Evolutionary conservation across 2,797 vertebrate genomes (phyloP), one percentile per base, ranked within the genome.

Genomic region (Potorous gilbertii): DNA sequence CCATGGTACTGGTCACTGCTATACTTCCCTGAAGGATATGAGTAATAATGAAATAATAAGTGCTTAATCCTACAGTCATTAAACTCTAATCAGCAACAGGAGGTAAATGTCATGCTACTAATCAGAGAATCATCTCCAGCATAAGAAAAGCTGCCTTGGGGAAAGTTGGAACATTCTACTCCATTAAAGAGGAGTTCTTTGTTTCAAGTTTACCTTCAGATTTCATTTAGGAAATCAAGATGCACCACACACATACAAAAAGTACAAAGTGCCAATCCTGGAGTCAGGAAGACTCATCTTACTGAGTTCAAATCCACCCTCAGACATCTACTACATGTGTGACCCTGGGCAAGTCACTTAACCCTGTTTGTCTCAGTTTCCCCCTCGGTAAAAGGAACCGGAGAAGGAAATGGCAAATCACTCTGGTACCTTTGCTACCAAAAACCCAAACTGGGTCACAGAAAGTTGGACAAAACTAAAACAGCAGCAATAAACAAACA

Each of bases 41-140:
- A 81, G 74, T 81, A 81, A 81, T 81, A 81, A 81, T 81, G 18
- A 81, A 81, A 87, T 27, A 74, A 90, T 50, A 50, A 95, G 57
- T 6, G 29, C 24, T 13, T 90, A 56, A 92, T 91, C 13, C 29
- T n/a, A 40, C 96, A 56, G 54, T 40, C 62, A 93, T 24, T 90
- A 91, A 54, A 34, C 46, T 90, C 56, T 93, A 81, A 81, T 81
- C 21, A 81, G 24, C 66, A 81, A 24, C n/a, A 46, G n/a, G 40
- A 18, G 74, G 21, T 46, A 81, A 21, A 46, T 46, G n/a, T 81
- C 21, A 81, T 27, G 40, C 74, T 24, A 46, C 74, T 81, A 81
- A 81, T 46, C n/a, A 81, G 40, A 81, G 46, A 81, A 46, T 81
- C 40, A 81, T 81, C 74, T 81, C 74, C 40, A 46, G 40, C 46